Percentiles rank a stretch among this genome's conserved stretches.
Evolutionary conservation across 2,113 vertebrate genomes (phyloP).

Genomic region (Echinops telfairi): DNA sequence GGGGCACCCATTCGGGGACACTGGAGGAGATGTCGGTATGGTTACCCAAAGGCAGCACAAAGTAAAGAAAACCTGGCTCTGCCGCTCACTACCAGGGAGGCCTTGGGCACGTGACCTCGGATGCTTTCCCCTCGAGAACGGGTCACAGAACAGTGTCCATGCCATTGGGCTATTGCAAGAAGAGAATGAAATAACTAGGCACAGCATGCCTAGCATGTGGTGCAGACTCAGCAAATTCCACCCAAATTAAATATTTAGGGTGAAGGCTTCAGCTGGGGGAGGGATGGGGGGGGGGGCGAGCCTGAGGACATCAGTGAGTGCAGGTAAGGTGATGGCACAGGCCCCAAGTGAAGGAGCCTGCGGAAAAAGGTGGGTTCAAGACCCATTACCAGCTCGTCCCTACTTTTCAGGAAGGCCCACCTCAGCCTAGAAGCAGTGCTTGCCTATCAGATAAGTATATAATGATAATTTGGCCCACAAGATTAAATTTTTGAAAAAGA

Average conservation of each 20-base stretch:
- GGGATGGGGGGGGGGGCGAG: not conserved
- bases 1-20: not conserved
- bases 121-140: not conserved
- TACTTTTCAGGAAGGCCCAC: not conserved
- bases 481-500: not conserved
- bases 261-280: not conserved
- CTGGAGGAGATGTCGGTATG: not conserved
- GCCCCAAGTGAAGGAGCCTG: not conserved
- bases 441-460: not conserved
- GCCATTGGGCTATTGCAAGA: not conserved
- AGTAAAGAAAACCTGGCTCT: constrained; percentile 42
- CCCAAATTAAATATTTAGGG: constrained; percentile 11
- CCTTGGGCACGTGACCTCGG: not conserved
- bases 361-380: not conserved
- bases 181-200: constrained; percentile 10
- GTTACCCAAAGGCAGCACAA: not conserved
- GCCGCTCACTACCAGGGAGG: not conserved
- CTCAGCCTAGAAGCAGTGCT: not conserved
- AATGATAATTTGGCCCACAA: not conserved
- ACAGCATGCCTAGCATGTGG: not conserved
- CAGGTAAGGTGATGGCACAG: not conserved
- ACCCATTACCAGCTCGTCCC: constrained; percentile 11
- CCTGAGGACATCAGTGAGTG: not conserved
- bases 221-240: not conserved
- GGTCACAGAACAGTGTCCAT: not conserved